phyloP scores from a whole-genome alignment of 2,888 invertebrate species.

The Muscina levida region DNA sequence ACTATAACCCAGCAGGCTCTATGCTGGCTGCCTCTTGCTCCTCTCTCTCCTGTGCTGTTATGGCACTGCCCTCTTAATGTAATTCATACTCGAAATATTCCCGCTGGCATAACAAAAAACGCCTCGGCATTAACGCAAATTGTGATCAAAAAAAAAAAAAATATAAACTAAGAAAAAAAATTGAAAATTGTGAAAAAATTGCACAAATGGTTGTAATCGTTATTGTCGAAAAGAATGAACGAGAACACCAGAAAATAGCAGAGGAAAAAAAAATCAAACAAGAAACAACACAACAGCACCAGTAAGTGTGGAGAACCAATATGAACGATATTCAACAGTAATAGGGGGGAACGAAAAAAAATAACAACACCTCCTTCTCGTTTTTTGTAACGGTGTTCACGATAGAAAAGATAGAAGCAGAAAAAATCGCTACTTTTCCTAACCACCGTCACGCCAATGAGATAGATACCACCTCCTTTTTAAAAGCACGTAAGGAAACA shows the following conservation, averaged over 20 bases:
- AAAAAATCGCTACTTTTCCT: constrained; percentile 44
- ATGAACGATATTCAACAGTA: constrained; percentile 52
- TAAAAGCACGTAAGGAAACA: neutral
- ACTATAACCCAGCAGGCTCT: neutral
- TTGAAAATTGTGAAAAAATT: neutral
- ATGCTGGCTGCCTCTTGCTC: too few species aligned
- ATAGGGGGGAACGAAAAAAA: constrained; percentile 15
- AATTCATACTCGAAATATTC: constrained; percentile 42
- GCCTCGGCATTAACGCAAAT: too few species aligned
- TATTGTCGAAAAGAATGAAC: constrained; percentile 54
- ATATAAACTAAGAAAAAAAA: constrained; percentile 18
- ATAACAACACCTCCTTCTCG: constrained; percentile 62
- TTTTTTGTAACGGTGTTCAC: too few species aligned
- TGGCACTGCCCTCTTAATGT: neutral
- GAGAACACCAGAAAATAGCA: constrained; percentile 36
- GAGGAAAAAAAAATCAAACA: constrained; percentile 1
- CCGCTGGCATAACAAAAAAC: constrained; percentile 36
- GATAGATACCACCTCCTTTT: too few species aligned
- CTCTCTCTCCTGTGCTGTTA: too few species aligned
- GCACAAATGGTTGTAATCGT: constrained; percentile 57
- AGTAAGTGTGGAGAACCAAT: constrained; percentile 44
- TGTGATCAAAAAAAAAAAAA: constrained; percentile 8
- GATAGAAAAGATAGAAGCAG: too few species aligned
- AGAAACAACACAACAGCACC: constrained; percentile 8
- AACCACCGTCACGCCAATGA: too few species aligned